A percentile compares a stretch with the other conserved stretches of the same genome.
These are phyloP conservation scores for Chloroclystis v-ata DNA, from an alignment of 2,888 invertebrate genomes.

Conservation along the genomic window DNA sequence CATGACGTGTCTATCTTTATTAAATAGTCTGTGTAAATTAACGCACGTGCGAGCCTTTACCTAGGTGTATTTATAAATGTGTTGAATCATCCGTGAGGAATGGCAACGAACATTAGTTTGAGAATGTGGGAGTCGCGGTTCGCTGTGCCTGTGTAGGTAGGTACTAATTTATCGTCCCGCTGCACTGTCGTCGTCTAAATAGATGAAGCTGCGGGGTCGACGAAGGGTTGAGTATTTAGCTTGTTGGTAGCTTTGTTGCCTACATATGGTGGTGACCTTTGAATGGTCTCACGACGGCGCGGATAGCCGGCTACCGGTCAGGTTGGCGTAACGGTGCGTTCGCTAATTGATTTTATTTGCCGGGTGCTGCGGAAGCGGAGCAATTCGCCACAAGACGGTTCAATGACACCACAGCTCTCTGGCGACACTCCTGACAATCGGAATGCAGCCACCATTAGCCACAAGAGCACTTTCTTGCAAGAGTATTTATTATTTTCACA, in stretches of 20 bases:
- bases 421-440: slow-evolving; percentile 47
- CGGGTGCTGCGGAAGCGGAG: slow-evolving; percentile 55
- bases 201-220: slow-evolving; percentile 9
- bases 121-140: slow-evolving; percentile 34
- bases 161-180: slow-evolving; percentile 29
- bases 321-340: slow-evolving; percentile 43
- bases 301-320: slow-evolving; percentile 20
- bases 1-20: slow-evolving; percentile 74
- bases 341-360: slow-evolving; percentile 62
- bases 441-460: slow-evolving; percentile 56
- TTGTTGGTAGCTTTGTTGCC: slow-evolving; percentile 5
- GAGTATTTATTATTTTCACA: slow-evolving; percentile 39
- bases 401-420: slow-evolving; percentile 63
- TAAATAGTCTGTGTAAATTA: slow-evolving; percentile 67
- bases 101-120: slow-evolving; percentile 40
- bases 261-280: slow-evolving; percentile 14
- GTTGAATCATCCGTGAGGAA: slow-evolving; percentile 58
- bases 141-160: slow-evolving; percentile 23
- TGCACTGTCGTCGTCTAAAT: slow-evolving; percentile 17
- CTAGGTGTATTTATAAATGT: slow-evolving; percentile 56
- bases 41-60: slow-evolving; percentile 52
- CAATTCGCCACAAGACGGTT: slow-evolving; percentile 61
- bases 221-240: slow-evolving; percentile 7
- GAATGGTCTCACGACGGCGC: slow-evolving; percentile 16
- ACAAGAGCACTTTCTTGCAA: slow-evolving; percentile 34